phyloP scores from a whole-genome alignment of 1,140 invertebrate genomes.

The Cotesia glomerata region DNA sequence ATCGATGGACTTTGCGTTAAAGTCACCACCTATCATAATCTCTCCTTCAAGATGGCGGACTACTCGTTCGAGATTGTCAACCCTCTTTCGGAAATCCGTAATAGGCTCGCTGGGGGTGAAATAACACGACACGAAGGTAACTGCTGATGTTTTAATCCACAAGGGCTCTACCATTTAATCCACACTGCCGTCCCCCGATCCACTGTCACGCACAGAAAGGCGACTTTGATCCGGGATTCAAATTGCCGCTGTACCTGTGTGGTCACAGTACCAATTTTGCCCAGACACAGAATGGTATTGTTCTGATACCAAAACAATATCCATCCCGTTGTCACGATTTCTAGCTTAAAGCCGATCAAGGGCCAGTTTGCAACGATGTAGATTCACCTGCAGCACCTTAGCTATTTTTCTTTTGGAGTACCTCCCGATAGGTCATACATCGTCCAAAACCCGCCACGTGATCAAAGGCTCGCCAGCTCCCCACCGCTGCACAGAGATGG shows the following conservation, averaged over 20 bases:
- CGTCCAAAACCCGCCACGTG: background rate
- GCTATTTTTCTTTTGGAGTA: background rate
- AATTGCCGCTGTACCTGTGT: background rate
- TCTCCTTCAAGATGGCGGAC: slow-evolving; percentile 11
- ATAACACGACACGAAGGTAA: slow-evolving; percentile 28
- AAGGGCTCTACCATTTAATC: too few relatives aligned
- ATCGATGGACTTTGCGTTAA: background rate
- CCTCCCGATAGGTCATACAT: background rate
- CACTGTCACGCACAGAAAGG: slow-evolving; percentile 4
- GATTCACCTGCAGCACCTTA: background rate
- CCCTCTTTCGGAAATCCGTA: slow-evolving; percentile 14
- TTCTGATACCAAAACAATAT: background rate
- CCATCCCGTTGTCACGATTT: background rate
- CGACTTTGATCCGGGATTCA: background rate
- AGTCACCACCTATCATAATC: background rate
- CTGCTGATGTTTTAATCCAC: slow-evolving; percentile 17
- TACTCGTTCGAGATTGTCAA: slow-evolving; percentile 15
- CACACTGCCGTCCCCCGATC: slow-evolving; percentile 22
- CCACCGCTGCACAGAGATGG: background rate
- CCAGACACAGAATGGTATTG: background rate
- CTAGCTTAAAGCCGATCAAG: background rate
- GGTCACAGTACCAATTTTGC: background rate
- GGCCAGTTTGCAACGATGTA: background rate
- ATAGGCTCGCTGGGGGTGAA: slow-evolving; percentile 32
- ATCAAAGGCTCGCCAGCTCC: background rate